Evolutionary conservation across 2,113 vertebrate species (phyloP), one percentile per base, ranked within the genome.

Genomic region (Collichthys lucidus): DNA sequence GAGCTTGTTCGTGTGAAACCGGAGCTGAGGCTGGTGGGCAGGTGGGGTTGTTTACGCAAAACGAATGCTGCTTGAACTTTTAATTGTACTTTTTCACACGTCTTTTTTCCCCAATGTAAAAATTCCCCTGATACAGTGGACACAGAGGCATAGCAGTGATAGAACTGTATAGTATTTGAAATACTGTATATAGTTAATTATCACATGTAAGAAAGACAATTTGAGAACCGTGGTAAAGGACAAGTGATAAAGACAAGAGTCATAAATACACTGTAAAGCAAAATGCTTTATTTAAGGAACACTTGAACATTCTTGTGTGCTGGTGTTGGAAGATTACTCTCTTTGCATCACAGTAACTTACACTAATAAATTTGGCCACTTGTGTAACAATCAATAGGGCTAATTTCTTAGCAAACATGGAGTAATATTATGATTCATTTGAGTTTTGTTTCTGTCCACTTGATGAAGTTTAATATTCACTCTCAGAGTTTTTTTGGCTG

Each of bases 1-100:
- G 16, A 67, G 53, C 80, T 80, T 79, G 56, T 86, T 83, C 15
- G 31, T 40, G 74, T 79, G 86, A 86, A 90, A 91, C 85, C 71
- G 62, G 86, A 87, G 83, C 59, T 69, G 61, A 61, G 40, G 66
- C 52, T 50, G 9, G 11, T 29, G n/a, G 60, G 49, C 75, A 78
- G 65, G 79, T 90, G 87, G 75, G 42, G 57, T 81, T 63, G 55
- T 83, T 83, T 81, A 75, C 63, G 35, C 77, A 74, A 71, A 66
- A 66, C 67, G 76, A 79, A 65, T 71, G 26, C 9, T 16, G 31
- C 53, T 49, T 17, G 5, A 20, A 52, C 26, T n/a, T 74, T 68
- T 50, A 57, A 20, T 56, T 87, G 16, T 31, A 22, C 11, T 16
- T 19, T 40, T n/a, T 17, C 31, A 55, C 8, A 26, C 40, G 31